These are phyloP conservation scores for Andrena flavipes DNA, from an alignment of 2,888 invertebrate genomes.

Conservation along the genomic window DNA sequence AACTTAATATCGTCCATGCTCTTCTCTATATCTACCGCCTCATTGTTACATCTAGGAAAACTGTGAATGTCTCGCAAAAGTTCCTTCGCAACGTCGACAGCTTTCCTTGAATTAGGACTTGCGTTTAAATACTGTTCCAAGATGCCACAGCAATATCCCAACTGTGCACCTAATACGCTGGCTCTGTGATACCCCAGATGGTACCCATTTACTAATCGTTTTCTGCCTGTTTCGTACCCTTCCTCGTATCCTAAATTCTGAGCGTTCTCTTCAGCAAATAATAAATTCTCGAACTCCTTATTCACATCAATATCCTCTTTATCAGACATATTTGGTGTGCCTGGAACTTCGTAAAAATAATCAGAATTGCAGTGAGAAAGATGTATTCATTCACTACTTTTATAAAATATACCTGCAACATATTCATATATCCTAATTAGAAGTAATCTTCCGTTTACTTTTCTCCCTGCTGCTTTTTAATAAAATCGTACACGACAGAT, in stretches of 20 bases:
- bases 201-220: slow-evolving; percentile 88
- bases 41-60: slow-evolving; percentile 89
- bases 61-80: slow-evolving; percentile 87
- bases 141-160: slow-evolving; percentile 90
- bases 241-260: slow-evolving; percentile 88
- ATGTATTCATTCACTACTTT: not conserved
- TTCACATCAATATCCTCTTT: slow-evolving; percentile 88
- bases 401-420: not conserved
- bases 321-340: slow-evolving; percentile 34
- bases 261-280: slow-evolving; percentile 89
- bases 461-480: not conserved
- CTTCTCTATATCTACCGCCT: slow-evolving; percentile 88
- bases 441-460: not conserved
- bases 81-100: slow-evolving; percentile 86
- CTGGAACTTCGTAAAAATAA: slow-evolving; percentile 13
- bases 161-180: slow-evolving; percentile 90
- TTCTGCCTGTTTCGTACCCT: slow-evolving; percentile 88
- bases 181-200: slow-evolving; percentile 93
- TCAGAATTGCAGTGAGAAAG: not conserved
- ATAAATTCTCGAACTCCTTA: slow-evolving; percentile 90
- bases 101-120: slow-evolving; percentile 85
- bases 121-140: slow-evolving; percentile 85
- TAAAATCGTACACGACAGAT: not conserved
- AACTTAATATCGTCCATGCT: slow-evolving; percentile 88
- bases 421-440: not conserved